Evolutionary conservation across 2,113 vertebrate species (phyloP).

Genomic region (Colius striatus): DNA sequence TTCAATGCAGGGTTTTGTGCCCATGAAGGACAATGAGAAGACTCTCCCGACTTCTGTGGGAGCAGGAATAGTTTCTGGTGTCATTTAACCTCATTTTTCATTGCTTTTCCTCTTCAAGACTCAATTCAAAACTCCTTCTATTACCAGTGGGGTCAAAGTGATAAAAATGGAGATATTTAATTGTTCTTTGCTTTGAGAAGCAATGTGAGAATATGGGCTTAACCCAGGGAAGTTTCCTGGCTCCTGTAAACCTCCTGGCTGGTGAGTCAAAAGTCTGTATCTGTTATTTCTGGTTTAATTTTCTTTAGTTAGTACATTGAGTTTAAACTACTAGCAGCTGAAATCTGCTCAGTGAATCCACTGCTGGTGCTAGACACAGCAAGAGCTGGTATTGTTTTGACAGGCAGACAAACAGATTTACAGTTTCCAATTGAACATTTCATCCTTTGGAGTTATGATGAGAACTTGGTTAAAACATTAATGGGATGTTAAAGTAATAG

Average conservation of each 20-base stretch:
- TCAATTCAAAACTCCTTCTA: not conserved
- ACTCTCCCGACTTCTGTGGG: not conserved
- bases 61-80: not conserved
- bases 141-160: not conserved
- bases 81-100: not conserved
- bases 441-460: constrained; percentile 15
- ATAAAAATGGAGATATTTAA: not conserved
- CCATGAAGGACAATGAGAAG: not conserved
- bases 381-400: constrained; percentile 66
- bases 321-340: constrained; percentile 44
- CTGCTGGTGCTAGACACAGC: constrained; percentile 53
- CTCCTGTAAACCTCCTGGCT: not conserved
- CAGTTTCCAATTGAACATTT: constrained; percentile 58
- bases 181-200: not conserved
- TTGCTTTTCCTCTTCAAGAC: not conserved
- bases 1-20: not conserved
- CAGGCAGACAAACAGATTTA: constrained; percentile 62
- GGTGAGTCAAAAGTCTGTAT: constrained; percentile 33
- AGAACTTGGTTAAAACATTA: constrained; percentile 53
- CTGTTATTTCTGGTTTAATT: constrained; percentile 41
- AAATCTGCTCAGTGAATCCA: constrained; percentile 34
- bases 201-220: not conserved
- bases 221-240: not conserved
- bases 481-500: not conserved
- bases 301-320: constrained; percentile 17